Percentiles rank a stretch among this genome's conserved stretches.
Evolutionary conservation across 2,113 vertebrate genomes (phyloP).

Genomic region (Pandion haliaetus): DNA sequence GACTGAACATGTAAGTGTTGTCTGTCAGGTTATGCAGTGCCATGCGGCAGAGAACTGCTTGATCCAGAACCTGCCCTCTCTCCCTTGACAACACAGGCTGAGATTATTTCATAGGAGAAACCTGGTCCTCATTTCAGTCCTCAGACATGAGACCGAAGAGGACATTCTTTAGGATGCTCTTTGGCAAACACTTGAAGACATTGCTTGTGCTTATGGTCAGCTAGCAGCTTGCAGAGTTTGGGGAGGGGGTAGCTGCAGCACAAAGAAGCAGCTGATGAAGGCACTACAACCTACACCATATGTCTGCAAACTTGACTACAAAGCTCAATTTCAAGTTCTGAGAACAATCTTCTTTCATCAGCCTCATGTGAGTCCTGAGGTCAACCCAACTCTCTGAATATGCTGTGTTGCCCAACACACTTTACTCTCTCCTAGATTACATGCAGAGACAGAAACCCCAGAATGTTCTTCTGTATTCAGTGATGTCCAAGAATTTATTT

Average conservation of each 20-base stretch:
- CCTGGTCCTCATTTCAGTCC: neutral
- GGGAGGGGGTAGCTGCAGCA: fast-evolving
- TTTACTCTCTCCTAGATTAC: constrained; percentile 1
- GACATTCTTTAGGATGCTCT: neutral
- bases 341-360: neutral
- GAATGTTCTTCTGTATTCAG: neutral
- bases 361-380: neutral
- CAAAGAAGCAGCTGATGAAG: neutral
- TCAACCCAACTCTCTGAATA: neutral
- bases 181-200: neutral
- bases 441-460: neutral
- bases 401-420: neutral
- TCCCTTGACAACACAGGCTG: neutral
- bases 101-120: neutral
- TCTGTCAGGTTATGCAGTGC: neutral
- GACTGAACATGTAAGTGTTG: neutral
- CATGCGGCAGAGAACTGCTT: neutral
- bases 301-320: neutral
- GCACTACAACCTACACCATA: neutral
- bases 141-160: neutral
- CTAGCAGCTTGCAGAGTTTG: neutral
- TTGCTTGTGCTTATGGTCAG: neutral
- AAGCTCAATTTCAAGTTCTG: neutral
- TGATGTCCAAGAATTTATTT: neutral
- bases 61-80: neutral